Evolutionary conservation across 2,113 vertebrate species (phyloP).

Genomic region (Leptocoma aspasia): DNA sequence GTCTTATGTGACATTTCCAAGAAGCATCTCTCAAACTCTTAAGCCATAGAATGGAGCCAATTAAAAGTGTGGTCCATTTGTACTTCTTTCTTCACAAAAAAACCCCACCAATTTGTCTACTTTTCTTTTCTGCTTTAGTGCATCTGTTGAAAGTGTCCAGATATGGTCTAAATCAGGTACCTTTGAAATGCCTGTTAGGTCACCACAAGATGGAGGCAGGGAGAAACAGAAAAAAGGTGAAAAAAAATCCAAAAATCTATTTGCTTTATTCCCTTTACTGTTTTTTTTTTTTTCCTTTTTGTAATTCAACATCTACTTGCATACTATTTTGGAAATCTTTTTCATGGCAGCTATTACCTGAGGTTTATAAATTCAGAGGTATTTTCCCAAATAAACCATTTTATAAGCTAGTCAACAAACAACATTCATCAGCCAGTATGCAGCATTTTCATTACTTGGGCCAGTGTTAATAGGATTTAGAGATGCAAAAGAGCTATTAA

Average conservation of each 20-base stretch:
- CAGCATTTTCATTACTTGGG: not conserved
- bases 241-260: not conserved
- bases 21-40: not conserved
- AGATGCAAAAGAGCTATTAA: constrained; percentile 17
- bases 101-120: not conserved
- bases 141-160: not conserved
- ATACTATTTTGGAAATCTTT: not conserved
- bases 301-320: not conserved
- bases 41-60: not conserved
- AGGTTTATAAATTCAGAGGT: not conserved
- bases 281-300: not conserved
- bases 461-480: constrained; percentile 47
- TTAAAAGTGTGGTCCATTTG: not conserved
- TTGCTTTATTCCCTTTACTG: not conserved
- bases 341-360: not conserved
- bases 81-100: not conserved
- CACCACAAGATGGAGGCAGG: not conserved
- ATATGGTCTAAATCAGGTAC: not conserved
- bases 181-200: not conserved
- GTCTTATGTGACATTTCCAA: not conserved
- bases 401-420: constrained; percentile 50
- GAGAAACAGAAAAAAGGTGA: not conserved
- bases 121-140: not conserved
- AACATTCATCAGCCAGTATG: not conserved
- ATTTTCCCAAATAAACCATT: constrained; percentile 54